Evolutionary conservation across 2,797 vertebrate species (phyloP).

Genomic region (Sebastes ruberrimus): DNA sequence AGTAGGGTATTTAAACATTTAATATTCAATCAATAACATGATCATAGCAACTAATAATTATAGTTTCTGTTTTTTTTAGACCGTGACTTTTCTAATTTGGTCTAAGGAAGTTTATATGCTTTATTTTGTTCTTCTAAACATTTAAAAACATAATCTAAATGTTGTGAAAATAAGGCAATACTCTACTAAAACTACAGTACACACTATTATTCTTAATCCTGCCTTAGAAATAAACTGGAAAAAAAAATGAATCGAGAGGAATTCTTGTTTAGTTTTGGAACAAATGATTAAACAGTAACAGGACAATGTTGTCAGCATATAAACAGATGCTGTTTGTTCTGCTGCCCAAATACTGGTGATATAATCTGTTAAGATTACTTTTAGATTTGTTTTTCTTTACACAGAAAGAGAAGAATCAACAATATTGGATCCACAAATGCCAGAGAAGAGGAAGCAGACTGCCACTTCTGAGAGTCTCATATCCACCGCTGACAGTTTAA

Average conservation of each 20-base stretch:
- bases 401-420: neutral
- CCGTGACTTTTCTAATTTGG: too few relatives aligned
- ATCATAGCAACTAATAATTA: too few relatives aligned
- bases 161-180: neutral
- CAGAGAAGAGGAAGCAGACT: conserved; percentile 5
- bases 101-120: neutral
- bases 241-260: too few relatives aligned
- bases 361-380: neutral
- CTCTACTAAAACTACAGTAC: neutral
- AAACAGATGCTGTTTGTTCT: neutral
- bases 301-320: neutral
- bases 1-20: too few relatives aligned
- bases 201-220: neutral
- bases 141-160: neutral
- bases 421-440: neutral
- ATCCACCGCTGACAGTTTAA: conserved; percentile 19
- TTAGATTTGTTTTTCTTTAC: neutral
- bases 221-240: neutral
- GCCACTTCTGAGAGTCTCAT: conserved; percentile 16
- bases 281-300: neutral
- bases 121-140: neutral
- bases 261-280: neutral
- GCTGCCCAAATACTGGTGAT: neutral
- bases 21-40: too few relatives aligned
- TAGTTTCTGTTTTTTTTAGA: neutral